Conservation (phyloP, 2,113 vertebrate species). For the Nicator chloris region DNA sequence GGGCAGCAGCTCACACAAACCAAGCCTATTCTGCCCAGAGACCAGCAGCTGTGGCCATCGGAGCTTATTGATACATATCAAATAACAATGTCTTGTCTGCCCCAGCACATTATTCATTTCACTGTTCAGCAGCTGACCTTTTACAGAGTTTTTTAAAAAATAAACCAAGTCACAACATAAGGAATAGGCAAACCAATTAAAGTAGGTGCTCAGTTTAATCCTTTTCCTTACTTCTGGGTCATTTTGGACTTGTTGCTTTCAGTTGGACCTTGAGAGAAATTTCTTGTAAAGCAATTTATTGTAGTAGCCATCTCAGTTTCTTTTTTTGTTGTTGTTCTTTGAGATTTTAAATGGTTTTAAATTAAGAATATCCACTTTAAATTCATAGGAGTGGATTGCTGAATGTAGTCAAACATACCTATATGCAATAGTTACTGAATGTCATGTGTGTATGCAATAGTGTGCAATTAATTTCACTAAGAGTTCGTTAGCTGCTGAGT, state of each 20-base stretch:
- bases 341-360: background rate
- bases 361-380: background rate
- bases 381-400: background rate
- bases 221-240: background rate
- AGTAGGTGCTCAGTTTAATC: background rate
- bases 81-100: background rate
- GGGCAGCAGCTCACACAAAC: background rate
- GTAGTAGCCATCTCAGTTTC: background rate
- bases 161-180: background rate
- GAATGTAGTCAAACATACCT: background rate
- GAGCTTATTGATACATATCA: background rate
- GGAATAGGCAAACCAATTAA: background rate
- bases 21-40: background rate
- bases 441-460: background rate
- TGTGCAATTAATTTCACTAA: background rate
- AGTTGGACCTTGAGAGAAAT: background rate
- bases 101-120: background rate
- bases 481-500: background rate
- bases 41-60: fast-evolving
- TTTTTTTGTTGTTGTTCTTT: background rate
- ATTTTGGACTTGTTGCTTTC: background rate
- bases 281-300: background rate
- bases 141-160: background rate
- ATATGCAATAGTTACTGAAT: background rate
- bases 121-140: background rate